Base-by-base conservation (phyloP, 1,140 invertebrate species). In the Lineus longissimus region DNA sequence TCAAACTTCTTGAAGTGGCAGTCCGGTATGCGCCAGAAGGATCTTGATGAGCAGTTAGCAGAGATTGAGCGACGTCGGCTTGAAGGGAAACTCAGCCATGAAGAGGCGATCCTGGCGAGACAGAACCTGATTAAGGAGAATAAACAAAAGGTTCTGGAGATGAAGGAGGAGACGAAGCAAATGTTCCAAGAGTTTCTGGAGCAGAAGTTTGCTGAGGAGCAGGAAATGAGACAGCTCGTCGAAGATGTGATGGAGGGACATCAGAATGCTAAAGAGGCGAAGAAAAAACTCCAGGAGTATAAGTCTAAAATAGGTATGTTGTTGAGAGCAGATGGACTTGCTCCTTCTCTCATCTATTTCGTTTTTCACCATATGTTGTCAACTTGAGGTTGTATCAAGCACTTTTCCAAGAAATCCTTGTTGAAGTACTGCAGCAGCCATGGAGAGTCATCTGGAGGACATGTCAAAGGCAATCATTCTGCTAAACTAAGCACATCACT, bases 1-100 rank as follows among this genome's bases (percentile, higher is more conserved):
- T 71, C 68, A 31, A 73, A 76, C 17, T 82, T 81, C 65, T 55
- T 74, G n/a, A 73, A 77, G 64, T 82, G 81, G 81, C 81, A 82
- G 69, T 62, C 64, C 25, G 72, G 73, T 22, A 81, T 80, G 78
- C 73, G 69, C 43, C 64, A 73, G 62, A 68, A 73, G 56, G 81
- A 82, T 66, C 40, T 77, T 36, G 75, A 80, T 33, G 62, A 62
- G 4, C 59, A 81, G 61, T 68, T 80, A 9, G 66, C 73, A 9
- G 76, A 75, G 11, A 72, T 80, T 36, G 81, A 82, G 65, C 59
- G 73, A 9, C 66, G 77, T 30, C 56, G 78, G 23, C 67, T 82
- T 15, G 70, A 70, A 58, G 80, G 79, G 17, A 80, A 81, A 67
- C 69, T 82, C 41, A 81, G 79, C 61, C 74, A 82, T 61, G 81